Percentiles rank a stretch among this genome's conserved stretches.
These are phyloP conservation scores for Philypnodon macrostomus DNA, from an alignment of 2,797 vertebrate genomes.

Conservation along the genomic window DNA sequence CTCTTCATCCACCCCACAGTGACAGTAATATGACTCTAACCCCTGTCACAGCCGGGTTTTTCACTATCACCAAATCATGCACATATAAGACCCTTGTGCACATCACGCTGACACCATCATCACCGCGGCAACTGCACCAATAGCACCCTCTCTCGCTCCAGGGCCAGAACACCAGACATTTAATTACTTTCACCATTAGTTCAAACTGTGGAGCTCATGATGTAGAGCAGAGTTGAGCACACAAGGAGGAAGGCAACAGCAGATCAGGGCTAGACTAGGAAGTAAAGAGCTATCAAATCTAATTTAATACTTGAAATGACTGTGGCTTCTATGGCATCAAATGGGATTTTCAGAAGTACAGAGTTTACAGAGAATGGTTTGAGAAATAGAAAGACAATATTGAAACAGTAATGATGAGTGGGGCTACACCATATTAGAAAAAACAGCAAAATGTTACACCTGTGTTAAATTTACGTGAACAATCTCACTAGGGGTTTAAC, in stretches of 20 bases:
- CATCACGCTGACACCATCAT: slow-evolving; percentile 10
- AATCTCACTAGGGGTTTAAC: too few species aligned
- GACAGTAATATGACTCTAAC: slow-evolving; percentile 8
- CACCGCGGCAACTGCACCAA: slow-evolving; percentile 23
- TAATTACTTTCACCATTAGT: slow-evolving; percentile 63
- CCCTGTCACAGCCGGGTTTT: slow-evolving; percentile 4
- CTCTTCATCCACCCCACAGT: background rate
- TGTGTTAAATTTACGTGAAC: too few species aligned
- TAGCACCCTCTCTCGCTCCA: slow-evolving; percentile 32
- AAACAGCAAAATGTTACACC: too few species aligned
- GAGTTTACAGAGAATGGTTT: too few species aligned
- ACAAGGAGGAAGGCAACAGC: slow-evolving; percentile 19
- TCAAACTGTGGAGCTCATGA: slow-evolving; percentile 43
- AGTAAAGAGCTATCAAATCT: slow-evolving; percentile 16
- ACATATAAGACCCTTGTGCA: slow-evolving; percentile 37
- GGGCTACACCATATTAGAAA: too few species aligned
- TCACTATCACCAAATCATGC: slow-evolving; percentile 30
- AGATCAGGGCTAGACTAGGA: slow-evolving; percentile 26
- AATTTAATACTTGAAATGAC: slow-evolving; percentile 48
- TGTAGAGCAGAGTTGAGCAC: slow-evolving; percentile 31
- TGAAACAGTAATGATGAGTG: too few species aligned
- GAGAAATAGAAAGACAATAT: too few species aligned
- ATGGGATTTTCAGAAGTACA: too few species aligned
- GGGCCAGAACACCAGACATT: slow-evolving; percentile 35
- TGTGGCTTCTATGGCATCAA: slow-evolving; percentile 17